Evolutionary conservation across 1,140 invertebrate species (phyloP), one percentile per base, ranked within the genome.

Genomic region (Lepidotrigona ventralis): DNA sequence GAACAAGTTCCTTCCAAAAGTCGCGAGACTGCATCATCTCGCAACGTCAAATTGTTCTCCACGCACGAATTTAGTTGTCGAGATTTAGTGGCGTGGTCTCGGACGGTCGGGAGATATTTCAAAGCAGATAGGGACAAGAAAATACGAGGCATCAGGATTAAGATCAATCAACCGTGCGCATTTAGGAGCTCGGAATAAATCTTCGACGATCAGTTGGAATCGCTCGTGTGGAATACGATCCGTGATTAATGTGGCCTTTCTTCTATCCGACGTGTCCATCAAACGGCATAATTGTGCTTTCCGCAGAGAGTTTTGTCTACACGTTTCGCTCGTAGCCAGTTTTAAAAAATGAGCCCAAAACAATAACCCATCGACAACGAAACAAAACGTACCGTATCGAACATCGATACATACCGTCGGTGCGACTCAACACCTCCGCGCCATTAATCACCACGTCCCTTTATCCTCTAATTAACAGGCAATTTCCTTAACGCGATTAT

Each of bases 201-300:
- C 64, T 73, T 81, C 17, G 26, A 69, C 21, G 64, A 12, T 9
- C n/a, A 26, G 15, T 23, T 53, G 29, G 64, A 74, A 60, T 80
- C 17, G 26, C 39, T n/a, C 33, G n/a, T 19, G 56, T 53, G 39
- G 77, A 81, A 79, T 73, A 53, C 33, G 77, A 60, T 78, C 23
- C 53, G 81, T 88, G 87, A 88, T 88, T 88, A 88, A 88, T 88
- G 87, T 71, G 39, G 58, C 9, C 9, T 39, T 69, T 29, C 63
- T 84, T 88, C 85, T 88, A 87, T 87, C 87, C 87, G 86, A 79
- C 64, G 39, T 72, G 85, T 85, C 79, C 76, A 88, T 88, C 87
- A 76, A 82, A 75, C 68, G 58, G 70, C 39, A 85, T 85, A 88
- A 88, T 87, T 88, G 73, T 33, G 51, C 33, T 73, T 60, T 60